phyloP scores from a whole-genome alignment of 2,113 vertebrate genomes.

The Barnardius zonarius region DNA sequence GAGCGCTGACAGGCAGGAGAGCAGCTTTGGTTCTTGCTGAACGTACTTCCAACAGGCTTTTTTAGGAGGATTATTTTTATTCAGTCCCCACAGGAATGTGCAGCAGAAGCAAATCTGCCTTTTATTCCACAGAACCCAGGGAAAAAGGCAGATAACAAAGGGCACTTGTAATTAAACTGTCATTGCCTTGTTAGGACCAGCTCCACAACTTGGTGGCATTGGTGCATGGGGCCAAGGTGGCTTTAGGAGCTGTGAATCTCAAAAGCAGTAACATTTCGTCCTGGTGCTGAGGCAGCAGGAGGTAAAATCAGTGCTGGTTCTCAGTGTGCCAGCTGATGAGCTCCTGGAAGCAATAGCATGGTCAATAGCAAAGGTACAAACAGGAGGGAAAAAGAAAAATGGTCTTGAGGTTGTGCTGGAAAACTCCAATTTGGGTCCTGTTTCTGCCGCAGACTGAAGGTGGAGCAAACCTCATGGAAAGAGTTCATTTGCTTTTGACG shows the following conservation, averaged over 20 bases:
- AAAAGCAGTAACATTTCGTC: background rate
- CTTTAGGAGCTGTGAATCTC: background rate
- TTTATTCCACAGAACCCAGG: constrained; percentile 37
- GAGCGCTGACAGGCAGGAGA: background rate
- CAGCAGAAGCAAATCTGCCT: constrained; percentile 52
- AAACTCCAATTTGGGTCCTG: background rate
- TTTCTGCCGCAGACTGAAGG: background rate
- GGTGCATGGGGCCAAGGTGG: background rate
- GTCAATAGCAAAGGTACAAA: background rate
- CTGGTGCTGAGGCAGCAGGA: background rate
- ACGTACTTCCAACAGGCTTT: constrained; percentile 45
- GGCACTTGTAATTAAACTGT: background rate
- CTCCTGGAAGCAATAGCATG: fast-evolving
- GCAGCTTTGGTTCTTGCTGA: constrained; percentile 34
- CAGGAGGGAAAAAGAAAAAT: background rate
- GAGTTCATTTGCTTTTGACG: background rate
- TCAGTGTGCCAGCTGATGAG: background rate
- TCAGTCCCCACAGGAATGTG: constrained; percentile 43
- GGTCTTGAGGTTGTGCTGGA: background rate
- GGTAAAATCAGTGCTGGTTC: background rate
- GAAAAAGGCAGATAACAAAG: constrained; percentile 6
- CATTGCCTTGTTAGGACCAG: background rate
- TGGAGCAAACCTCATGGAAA: background rate
- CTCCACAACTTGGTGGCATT: background rate
- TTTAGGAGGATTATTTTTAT: constrained; percentile 37